These are phyloP conservation scores for Tachypleus tridentatus DNA, from an alignment of 1,140 invertebrate genomes.

Conservation along the genomic window DNA sequence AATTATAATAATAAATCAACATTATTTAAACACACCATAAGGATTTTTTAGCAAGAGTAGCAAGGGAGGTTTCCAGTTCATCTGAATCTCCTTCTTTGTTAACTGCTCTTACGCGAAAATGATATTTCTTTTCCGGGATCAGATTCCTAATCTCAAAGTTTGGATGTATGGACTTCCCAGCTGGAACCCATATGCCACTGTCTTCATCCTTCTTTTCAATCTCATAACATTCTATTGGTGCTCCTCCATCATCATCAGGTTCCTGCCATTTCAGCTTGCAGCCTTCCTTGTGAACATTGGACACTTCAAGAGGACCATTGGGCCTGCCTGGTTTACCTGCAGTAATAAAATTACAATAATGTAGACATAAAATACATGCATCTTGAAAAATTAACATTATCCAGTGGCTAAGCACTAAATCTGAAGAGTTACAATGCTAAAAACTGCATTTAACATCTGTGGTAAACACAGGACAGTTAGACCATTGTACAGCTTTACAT, in stretches of 20 bases:
- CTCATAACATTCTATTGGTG: conserved; percentile 88
- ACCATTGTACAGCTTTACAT: too few species aligned
- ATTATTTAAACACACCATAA: conserved; percentile 39
- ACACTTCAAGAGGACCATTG: conserved; percentile 79
- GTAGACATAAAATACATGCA: too few species aligned
- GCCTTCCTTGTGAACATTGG: conserved; percentile 85
- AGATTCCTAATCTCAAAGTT: conserved; percentile 73
- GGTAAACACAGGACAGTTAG: too few species aligned
- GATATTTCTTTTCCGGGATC: conserved; percentile 91
- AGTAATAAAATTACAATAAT: not conserved
- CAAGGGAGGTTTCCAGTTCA: conserved; percentile 77
- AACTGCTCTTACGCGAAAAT: conserved; percentile 95
- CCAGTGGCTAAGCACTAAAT: too few species aligned
- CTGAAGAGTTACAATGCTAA: too few species aligned
- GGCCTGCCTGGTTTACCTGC: conserved; percentile 63
- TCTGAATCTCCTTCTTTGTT: conserved; percentile 97
- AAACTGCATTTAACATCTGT: too few species aligned
- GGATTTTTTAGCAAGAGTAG: conserved; percentile 83
- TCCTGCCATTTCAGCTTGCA: conserved; percentile 89
- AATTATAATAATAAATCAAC: not conserved
- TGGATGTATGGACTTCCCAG: conserved; percentile 61
- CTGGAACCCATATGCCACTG: conserved; percentile 82
- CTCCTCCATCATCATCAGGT: conserved; percentile 79
- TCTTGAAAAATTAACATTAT: too few species aligned
- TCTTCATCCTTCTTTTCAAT: conserved; percentile 91